phyloP scores from a whole-genome alignment of 2,113 vertebrate genomes.

The Catharus bicknelli region DNA sequence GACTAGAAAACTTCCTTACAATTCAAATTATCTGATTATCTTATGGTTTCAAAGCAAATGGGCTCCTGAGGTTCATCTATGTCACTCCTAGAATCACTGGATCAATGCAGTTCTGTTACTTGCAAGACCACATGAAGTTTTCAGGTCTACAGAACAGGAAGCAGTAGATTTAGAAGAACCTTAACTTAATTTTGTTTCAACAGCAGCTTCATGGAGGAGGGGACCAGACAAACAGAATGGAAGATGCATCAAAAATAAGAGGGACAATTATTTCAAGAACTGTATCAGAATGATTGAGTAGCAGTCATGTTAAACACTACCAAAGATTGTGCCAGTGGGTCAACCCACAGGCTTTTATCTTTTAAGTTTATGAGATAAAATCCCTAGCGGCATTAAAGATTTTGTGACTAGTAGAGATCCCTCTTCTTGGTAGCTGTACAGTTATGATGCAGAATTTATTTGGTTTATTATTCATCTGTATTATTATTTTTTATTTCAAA shows the following conservation, averaged over 20 bases:
- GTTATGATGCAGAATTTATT: background rate
- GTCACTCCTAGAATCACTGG: background rate
- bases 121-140: background rate
- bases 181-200: background rate
- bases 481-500: background rate
- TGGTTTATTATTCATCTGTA: background rate
- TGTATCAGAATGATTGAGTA: background rate
- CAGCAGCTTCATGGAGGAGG: background rate
- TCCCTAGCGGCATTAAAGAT: background rate
- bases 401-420: background rate
- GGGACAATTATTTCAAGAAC: background rate
- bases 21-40: background rate
- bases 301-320: accelerated
- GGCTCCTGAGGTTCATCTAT: background rate
- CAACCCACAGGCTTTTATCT: background rate
- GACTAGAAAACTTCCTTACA: background rate
- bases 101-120: background rate
- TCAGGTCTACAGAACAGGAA: background rate
- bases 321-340: background rate
- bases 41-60: background rate
- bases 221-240: background rate
- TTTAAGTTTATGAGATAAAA: background rate
- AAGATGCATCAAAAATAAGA: background rate
- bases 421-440: background rate
- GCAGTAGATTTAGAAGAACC: background rate